Percentiles rank a stretch among this genome's conserved stretches.
phyloP scores from a whole-genome alignment of 2,113 vertebrate species.

The Nanger granti region DNA sequence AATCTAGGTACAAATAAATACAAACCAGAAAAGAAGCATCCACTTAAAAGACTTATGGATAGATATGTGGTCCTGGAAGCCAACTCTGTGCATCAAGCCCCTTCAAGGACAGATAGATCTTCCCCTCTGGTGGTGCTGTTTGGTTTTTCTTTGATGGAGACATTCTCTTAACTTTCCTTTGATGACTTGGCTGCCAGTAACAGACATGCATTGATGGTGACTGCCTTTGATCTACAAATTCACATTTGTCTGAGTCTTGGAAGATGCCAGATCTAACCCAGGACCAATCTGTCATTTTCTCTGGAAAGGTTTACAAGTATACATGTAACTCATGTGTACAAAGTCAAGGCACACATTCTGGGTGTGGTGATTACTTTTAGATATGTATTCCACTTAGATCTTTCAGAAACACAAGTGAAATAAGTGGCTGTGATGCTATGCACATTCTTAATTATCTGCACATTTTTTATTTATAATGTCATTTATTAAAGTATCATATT shows the following conservation, averaged over 20 bases:
- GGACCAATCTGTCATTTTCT: not conserved
- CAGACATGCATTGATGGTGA: not conserved
- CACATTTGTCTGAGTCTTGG: not conserved
- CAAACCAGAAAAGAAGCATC: not conserved
- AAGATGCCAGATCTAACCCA: not conserved
- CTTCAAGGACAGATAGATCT: not conserved
- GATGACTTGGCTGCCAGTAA: not conserved
- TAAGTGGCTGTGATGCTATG: not conserved
- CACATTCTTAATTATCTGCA: not conserved
- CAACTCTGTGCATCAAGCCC: not conserved
- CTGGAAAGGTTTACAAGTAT: not conserved
- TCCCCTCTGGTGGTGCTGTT: not conserved
- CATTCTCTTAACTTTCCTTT: not conserved
- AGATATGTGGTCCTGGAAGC: not conserved
- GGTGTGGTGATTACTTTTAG: not conserved
- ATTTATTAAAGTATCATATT: not conserved
- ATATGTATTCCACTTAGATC: not conserved
- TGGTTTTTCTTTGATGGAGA: not conserved
- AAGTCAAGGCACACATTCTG: not conserved
- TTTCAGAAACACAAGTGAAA: not conserved
- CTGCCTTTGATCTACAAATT: conserved; percentile 19
- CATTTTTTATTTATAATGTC: not conserved
- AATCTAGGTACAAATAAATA: not conserved
- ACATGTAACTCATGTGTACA: not conserved
- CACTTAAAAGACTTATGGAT: not conserved